Percentiles rank a stretch among this genome's conserved stretches.
phyloP scores from a whole-genome alignment of 92 coral and sea anemone species.

The Actinostola sp. region DNA sequence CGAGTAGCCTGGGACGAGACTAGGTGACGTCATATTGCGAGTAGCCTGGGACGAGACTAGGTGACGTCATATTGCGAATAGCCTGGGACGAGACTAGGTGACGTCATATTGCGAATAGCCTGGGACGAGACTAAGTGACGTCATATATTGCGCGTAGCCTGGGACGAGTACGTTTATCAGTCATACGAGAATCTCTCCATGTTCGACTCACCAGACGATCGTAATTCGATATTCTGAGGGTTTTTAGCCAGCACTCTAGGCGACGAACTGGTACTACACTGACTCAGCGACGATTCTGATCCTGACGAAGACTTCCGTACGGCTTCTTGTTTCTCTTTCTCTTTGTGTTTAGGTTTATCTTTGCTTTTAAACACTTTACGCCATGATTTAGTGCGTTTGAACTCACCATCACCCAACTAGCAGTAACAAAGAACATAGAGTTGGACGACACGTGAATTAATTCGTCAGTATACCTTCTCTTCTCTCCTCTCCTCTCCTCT shows the following conservation, averaged over 20 bases:
- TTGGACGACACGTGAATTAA: too few species aligned
- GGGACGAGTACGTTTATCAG: too few species aligned
- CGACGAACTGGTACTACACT: constrained; percentile 89
- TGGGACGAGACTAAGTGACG: too few species aligned
- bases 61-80: too few species aligned
- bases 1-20: too few species aligned
- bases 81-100: too few species aligned
- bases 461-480: too few species aligned
- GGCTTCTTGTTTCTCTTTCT: constrained; percentile 68
- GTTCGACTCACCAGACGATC: constrained; percentile 51
- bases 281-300: constrained; percentile 96
- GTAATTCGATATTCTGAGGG: constrained; percentile 55
- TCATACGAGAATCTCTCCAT: not conserved
- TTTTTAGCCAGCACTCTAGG: constrained; percentile 74
- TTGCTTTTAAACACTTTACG: constrained; percentile 88
- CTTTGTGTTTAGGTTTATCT: constrained; percentile 79
- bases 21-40: too few species aligned
- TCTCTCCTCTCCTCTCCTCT: too few species aligned
- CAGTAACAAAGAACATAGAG: constrained; percentile 18
- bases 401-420: constrained; percentile 84
- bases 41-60: too few species aligned
- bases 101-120: too few species aligned
- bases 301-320: constrained; percentile 76
- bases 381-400: constrained; percentile 94
- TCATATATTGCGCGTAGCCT: too few species aligned